A percentile compares a stretch with the other conserved stretches of the same genome.
phyloP scores from a whole-genome alignment of 2,888 invertebrate species.

The Catotricha subobsoleta region DNA sequence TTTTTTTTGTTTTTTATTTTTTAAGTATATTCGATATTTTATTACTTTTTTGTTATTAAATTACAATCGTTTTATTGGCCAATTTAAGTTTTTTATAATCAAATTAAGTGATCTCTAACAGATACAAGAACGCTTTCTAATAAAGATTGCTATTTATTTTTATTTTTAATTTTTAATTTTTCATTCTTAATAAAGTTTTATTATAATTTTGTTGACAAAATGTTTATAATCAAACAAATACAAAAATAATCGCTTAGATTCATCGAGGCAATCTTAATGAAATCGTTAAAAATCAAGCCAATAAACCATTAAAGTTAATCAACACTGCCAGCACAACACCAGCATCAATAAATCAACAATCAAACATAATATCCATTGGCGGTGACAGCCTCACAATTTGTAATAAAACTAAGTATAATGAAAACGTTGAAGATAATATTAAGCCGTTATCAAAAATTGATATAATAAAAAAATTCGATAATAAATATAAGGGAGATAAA shows the following conservation, averaged over 20 bases:
- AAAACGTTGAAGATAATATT: conserved; percentile 10
- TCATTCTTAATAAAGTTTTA: too few species aligned
- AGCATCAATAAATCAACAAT: not conserved
- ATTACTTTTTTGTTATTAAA: not conserved
- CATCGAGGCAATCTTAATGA: conserved; percentile 28
- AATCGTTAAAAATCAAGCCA: conserved; percentile 26
- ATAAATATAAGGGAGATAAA: conserved; percentile 23
- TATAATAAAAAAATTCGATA: conserved; percentile 44
- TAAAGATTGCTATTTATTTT: too few species aligned
- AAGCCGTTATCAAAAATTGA: conserved; percentile 31
- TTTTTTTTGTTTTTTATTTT: not conserved
- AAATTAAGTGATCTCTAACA: too few species aligned
- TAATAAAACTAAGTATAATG: conserved; percentile 3
- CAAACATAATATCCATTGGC: conserved; percentile 5
- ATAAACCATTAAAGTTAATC: conserved; percentile 14
- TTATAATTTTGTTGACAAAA: too few species aligned
- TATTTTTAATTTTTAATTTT: too few species aligned
- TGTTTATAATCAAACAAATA: too few species aligned
- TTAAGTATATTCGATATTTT: conserved; percentile 1
- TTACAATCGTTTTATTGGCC: too few species aligned
- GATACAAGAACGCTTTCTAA: too few species aligned
- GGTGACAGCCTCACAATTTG: not conserved
- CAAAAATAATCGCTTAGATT: conserved; percentile 16
- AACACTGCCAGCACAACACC: conserved; percentile 9
- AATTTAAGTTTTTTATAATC: too few species aligned